A percentile compares a stretch with the other conserved stretches of the same genome.
phyloP scores from a whole-genome alignment of 2,113 vertebrate species.

The Agapornis roseicollis region DNA sequence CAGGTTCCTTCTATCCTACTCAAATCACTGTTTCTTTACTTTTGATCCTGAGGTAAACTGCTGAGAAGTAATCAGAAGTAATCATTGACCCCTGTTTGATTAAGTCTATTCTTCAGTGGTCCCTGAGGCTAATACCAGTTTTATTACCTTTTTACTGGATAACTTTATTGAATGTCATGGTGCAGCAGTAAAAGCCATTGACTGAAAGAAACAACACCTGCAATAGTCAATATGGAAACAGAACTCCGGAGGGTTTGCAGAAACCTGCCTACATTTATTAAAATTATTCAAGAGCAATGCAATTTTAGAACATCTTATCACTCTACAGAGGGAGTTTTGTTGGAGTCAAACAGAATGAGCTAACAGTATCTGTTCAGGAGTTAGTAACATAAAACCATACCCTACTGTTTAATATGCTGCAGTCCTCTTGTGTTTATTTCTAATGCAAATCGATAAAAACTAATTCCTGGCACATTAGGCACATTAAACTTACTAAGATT shows the following conservation, averaged over 20 bases:
- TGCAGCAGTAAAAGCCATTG: not conserved
- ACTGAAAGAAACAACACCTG: not conserved
- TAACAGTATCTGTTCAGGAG: not conserved
- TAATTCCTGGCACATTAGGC: not conserved
- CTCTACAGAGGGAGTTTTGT: not conserved
- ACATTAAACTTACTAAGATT: not conserved
- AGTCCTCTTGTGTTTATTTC: not conserved
- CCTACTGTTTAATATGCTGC: not conserved
- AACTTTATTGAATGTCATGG: not conserved
- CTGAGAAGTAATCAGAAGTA: not conserved
- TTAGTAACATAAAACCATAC: not conserved
- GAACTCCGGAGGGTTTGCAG: not conserved
- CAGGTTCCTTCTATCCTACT: not conserved
- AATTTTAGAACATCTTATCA: not conserved
- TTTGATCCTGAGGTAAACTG: slow-evolving; percentile 17
- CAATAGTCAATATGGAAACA: not conserved
- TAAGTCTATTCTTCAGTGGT: not conserved
- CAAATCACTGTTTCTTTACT: not conserved
- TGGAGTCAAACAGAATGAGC: not conserved
- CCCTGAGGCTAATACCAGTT: not conserved
- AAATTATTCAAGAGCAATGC: not conserved
- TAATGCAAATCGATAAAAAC: not conserved
- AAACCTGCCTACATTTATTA: not conserved
- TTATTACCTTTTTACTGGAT: slow-evolving; percentile 26
- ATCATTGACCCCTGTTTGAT: not conserved